Conservation (phyloP, 2,797 vertebrate species). For the Stomatorhinus walkeri region DNA sequence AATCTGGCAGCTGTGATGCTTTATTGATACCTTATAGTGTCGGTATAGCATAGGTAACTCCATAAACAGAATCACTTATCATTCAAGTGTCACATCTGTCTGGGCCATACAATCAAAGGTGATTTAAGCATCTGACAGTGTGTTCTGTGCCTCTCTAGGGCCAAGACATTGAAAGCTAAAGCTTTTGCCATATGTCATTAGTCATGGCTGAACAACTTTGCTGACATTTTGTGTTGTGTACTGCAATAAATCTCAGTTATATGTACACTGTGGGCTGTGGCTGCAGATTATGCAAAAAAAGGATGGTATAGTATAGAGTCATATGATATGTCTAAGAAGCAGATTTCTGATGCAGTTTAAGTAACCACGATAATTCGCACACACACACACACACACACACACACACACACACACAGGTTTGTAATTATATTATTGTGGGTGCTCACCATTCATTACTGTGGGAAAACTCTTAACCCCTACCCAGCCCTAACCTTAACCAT, state of each 20-base stretch:
- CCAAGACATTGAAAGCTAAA: background rate
- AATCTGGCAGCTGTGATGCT: background rate
- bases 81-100: background rate
- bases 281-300: background rate
- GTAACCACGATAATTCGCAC: background rate
- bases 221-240: background rate
- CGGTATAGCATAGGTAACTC: background rate
- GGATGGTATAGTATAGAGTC: background rate
- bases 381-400: background rate
- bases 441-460: background rate
- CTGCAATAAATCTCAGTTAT: background rate
- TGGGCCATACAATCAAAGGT: background rate
- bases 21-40: background rate
- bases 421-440: background rate
- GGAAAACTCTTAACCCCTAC: background rate
- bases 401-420: background rate
- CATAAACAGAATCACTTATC: background rate
- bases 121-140: background rate
- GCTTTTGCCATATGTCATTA: background rate
- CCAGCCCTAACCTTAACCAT: background rate
- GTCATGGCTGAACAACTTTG: conserved; percentile 1
- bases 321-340: background rate
- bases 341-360: background rate
- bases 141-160: background rate
- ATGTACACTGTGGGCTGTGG: background rate